These are phyloP conservation scores for Cerceris rybyensis DNA, from an alignment of 2,888 invertebrate species.

Conservation along the genomic window DNA sequence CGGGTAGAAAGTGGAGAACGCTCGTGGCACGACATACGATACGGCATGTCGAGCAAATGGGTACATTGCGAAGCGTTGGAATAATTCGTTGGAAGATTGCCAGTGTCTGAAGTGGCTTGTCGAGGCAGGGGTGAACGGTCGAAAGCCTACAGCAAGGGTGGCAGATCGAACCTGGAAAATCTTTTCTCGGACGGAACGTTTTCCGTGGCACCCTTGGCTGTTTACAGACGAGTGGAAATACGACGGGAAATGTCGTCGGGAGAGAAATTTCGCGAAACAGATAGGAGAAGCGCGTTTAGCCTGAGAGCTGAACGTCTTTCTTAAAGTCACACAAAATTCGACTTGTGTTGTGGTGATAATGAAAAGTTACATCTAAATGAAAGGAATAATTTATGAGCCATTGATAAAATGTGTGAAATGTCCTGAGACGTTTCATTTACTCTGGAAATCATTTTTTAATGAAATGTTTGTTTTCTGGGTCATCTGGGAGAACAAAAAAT, in stretches of 20 bases:
- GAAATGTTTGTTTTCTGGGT: too few relatives aligned
- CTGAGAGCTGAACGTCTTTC: background rate
- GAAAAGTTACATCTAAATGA: background rate
- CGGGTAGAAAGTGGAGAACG: constrained; percentile 26
- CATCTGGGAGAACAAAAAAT: too few relatives aligned
- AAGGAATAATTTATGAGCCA: too few relatives aligned
- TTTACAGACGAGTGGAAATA: background rate
- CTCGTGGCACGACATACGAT: constrained; percentile 39
- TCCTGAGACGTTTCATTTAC: too few relatives aligned
- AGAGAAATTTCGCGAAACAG: background rate
- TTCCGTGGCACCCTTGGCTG: background rate
- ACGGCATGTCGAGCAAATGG: constrained; percentile 54
- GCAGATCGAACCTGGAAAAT: constrained; percentile 3
- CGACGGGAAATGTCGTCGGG: background rate
- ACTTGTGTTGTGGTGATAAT: constrained; percentile 60
- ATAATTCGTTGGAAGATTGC: constrained; percentile 70
- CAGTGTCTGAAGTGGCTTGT: constrained; percentile 62
- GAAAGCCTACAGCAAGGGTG: background rate
- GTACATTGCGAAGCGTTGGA: constrained; percentile 55
- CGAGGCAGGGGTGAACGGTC: constrained; percentile 4
- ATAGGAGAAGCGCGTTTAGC: constrained; percentile 11
- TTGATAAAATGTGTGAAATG: too few relatives aligned
- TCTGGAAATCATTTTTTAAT: too few relatives aligned
- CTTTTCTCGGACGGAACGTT: background rate
- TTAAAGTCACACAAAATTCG: constrained; percentile 70